These are phyloP conservation scores for Callitettix versicolor DNA, from an alignment of 1,140 invertebrate genomes.

Conservation along the genomic window DNA sequence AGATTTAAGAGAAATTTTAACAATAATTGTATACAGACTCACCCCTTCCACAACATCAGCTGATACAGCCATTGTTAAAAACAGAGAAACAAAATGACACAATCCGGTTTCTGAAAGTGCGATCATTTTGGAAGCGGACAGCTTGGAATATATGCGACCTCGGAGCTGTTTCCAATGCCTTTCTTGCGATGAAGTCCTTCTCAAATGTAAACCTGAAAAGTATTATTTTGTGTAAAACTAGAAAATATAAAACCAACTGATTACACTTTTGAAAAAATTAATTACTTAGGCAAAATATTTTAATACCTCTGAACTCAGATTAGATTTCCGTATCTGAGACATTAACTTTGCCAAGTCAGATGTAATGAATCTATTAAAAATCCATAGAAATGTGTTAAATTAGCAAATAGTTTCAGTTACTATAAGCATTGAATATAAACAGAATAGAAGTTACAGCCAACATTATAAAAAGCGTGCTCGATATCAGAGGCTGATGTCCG, in stretches of 20 bases:
- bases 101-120: constrained; percentile 34
- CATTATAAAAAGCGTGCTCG: no score
- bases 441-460: no score
- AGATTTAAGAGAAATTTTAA: no score
- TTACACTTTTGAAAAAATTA: neutral
- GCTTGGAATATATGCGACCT: constrained; percentile 38
- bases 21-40: constrained; percentile 21
- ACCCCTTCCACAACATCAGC: constrained; percentile 35
- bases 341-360: neutral
- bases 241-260: neutral
- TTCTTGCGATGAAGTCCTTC: constrained; percentile 29
- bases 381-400: neutral
- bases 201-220: constrained; percentile 32
- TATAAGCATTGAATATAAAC: no score
- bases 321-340: neutral
- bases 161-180: constrained; percentile 40
- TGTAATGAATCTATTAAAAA: neutral
- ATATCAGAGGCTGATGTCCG: no score
- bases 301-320: neutral
- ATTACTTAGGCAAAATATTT: neutral
- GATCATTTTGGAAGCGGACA: constrained; percentile 35
- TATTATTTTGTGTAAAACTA: neutral
- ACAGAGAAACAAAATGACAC: constrained; percentile 37
- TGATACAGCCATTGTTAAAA: constrained; percentile 36
- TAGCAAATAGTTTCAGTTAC: no score